A percentile compares a stretch with the other conserved stretches of the same genome.
Conservation (phyloP, 2,888 invertebrate species). For the Alentia gelatinosa region DNA sequence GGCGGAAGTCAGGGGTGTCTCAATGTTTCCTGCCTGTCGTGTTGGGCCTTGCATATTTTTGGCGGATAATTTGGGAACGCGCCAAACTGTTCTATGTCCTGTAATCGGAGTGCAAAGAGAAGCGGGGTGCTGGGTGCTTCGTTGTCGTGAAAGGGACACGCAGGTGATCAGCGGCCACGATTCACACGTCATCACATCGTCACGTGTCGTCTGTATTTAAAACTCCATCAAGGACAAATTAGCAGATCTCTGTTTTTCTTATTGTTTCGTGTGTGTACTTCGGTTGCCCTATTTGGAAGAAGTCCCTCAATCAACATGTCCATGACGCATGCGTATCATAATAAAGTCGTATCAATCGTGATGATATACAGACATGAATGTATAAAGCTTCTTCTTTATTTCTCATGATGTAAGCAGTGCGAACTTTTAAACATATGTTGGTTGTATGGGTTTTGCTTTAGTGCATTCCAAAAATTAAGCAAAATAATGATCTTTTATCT, state of each 20-base stretch:
- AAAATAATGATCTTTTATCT: no score
- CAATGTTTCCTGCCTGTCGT: not conserved
- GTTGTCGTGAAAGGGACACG: not conserved
- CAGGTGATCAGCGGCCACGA: not conserved
- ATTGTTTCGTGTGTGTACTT: not conserved
- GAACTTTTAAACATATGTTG: no score
- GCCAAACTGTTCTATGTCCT: slow-evolving; percentile 26
- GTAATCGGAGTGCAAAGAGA: not conserved
- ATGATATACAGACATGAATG: no score
- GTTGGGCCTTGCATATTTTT: not conserved
- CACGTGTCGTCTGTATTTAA: not conserved
- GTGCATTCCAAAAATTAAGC: no score
- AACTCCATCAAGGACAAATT: not conserved
- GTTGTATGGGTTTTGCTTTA: no score
- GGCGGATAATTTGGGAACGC: slow-evolving; percentile 43
- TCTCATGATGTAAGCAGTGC: no score
- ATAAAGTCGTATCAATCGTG: no score
- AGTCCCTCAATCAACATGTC: no score
- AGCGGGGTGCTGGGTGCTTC: not conserved
- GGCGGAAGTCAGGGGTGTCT: not conserved
- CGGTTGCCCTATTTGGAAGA: no score
- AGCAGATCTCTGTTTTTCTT: not conserved
- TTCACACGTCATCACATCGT: not conserved
- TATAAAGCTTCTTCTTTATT: no score
- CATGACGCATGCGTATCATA: no score